Evolutionary conservation across 2,888 invertebrate species (phyloP).

Genomic region (Andrena fulva): DNA sequence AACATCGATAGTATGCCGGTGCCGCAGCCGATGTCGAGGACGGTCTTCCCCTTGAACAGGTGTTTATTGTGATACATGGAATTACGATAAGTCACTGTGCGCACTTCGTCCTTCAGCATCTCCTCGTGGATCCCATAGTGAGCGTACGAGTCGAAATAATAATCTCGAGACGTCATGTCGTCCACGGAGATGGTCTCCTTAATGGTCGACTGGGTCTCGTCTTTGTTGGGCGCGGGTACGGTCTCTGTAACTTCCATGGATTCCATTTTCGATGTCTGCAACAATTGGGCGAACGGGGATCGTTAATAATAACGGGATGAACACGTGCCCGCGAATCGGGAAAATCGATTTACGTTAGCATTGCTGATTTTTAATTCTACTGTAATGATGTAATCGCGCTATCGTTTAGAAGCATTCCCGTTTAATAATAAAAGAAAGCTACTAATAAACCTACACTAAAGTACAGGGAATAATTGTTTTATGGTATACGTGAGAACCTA

Average conservation of each 20-base stretch:
- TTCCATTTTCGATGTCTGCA: conserved; percentile 84
- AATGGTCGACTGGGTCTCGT: conserved; percentile 60
- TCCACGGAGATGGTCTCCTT: conserved; percentile 89
- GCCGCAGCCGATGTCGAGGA: conserved; percentile 99
- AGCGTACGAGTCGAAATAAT: conserved; percentile 99
- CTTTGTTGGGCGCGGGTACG: conserved; percentile 77
- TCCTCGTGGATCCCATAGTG: conserved; percentile 99
- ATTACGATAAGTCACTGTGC: conserved; percentile 98
- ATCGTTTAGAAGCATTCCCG: too few species aligned
- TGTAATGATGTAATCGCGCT: too few species aligned
- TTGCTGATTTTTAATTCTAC: too few species aligned
- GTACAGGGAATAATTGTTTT: conserved; percentile 23
- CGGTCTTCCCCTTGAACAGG: conserved; percentile 95
- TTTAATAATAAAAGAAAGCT: too few species aligned
- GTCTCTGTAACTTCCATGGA: conserved; percentile 86
- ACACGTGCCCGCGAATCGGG: too few species aligned
- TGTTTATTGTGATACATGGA: conserved; percentile 99
- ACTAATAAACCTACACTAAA: neutral
- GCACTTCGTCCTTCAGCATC: conserved; percentile 99
- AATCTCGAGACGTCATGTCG: conserved; percentile 99
- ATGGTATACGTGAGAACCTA: conserved; percentile 30
- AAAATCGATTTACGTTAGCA: neutral
- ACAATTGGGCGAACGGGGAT: conserved; percentile 33
- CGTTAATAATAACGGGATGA: conserved; percentile 4
- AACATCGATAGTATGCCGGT: conserved; percentile 99